A percentile compares a stretch with the other conserved stretches of the same genome.
Conservation (phyloP, 2,113 vertebrate species). For the Cynopterus brachyotis region DNA sequence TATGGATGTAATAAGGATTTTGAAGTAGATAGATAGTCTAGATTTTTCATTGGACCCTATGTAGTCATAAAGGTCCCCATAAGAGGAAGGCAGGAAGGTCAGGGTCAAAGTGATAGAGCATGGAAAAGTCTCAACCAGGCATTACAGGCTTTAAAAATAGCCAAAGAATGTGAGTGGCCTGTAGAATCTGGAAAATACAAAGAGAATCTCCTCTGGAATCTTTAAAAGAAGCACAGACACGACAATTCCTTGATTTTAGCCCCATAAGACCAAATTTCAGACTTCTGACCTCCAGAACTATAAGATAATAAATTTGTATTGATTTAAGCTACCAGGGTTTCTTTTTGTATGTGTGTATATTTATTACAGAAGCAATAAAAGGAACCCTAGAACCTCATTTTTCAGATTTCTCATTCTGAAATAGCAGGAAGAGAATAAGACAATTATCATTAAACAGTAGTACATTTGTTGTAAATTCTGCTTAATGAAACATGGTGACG, state of each 20-base stretch:
- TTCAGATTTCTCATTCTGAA: not conserved
- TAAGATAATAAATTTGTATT: not conserved
- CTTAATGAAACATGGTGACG: not conserved
- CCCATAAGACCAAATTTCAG: not conserved
- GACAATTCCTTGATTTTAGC: not conserved
- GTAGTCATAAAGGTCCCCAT: not conserved
- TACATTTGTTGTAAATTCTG: not conserved
- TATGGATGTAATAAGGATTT: not conserved
- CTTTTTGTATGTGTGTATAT: not conserved
- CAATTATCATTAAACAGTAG: not conserved
- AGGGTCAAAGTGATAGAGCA: not conserved
- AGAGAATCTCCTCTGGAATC: not conserved
- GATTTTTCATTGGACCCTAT: not conserved
- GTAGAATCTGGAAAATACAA: not conserved
- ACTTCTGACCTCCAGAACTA: not conserved
- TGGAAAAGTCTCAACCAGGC: not conserved
- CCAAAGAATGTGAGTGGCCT: not conserved
- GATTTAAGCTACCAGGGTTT: not conserved
- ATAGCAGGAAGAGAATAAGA: not conserved
- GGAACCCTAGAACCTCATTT: not conserved
- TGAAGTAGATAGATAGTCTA: not conserved
- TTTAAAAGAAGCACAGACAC: not conserved
- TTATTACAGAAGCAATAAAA: not conserved
- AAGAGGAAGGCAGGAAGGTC: not conserved
- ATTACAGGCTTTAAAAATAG: not conserved